Evolutionary conservation across 2,888 invertebrate species (phyloP).

Genomic region (Drosophila kambysellisi): DNA sequence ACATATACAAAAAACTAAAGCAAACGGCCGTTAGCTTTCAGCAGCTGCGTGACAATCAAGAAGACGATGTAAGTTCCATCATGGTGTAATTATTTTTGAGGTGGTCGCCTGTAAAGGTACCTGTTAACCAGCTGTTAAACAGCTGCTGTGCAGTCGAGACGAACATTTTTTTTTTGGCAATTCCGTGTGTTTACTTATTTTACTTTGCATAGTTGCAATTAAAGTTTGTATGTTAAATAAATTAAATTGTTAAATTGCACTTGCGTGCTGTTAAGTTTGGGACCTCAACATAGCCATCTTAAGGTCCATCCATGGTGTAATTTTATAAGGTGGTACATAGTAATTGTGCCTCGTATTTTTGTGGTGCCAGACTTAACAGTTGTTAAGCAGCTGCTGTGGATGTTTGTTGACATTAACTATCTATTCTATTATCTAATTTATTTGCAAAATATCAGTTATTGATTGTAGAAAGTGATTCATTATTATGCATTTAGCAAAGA

Average conservation of each 20-base stretch:
- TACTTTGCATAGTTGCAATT: not conserved
- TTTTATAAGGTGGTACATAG: not conserved
- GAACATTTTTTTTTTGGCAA: not conserved
- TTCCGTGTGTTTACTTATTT: not conserved
- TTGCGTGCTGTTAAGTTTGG: not conserved
- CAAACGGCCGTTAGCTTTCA: conserved; percentile 48
- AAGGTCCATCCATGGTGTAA: not conserved
- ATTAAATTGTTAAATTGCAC: not conserved
- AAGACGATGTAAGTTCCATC: conserved; percentile 61
- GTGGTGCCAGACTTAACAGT: not conserved
- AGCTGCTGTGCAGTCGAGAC: not conserved
- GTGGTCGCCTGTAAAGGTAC: not conserved
- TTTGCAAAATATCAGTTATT: not conserved
- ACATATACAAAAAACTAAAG: conserved; percentile 43
- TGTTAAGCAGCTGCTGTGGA: not conserved
- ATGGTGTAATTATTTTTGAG: not conserved
- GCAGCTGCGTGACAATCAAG: conserved; percentile 49
- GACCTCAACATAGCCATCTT: not conserved
- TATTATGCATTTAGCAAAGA: not conserved
- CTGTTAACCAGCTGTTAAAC: not conserved
- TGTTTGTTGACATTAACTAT: not conserved
- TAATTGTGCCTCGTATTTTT: not conserved
- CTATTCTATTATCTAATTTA: not conserved
- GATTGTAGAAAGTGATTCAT: not conserved
- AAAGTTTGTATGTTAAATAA: not conserved